phyloP scores from a whole-genome alignment of 2,113 vertebrate genomes.

The Petromus typicus region DNA sequence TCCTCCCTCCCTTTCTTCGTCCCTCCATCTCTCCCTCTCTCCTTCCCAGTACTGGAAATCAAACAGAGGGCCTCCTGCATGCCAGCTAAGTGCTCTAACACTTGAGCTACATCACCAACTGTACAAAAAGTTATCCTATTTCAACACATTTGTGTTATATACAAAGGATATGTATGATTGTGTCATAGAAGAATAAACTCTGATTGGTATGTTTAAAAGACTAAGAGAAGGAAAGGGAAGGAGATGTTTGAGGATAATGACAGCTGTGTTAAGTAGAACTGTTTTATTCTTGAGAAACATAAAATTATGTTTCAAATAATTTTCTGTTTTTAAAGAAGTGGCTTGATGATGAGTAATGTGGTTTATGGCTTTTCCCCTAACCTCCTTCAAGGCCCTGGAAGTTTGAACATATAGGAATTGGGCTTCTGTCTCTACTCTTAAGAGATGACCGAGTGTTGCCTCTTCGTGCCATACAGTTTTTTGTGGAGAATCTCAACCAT shows the following conservation, averaged over 20 bases:
- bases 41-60: too few relatives aligned
- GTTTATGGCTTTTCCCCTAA: background rate
- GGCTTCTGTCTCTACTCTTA: slow-evolving; percentile 95
- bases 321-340: background rate
- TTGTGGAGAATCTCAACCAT: slow-evolving; percentile 97
- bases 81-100: background rate
- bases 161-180: background rate
- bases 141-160: background rate
- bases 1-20: background rate
- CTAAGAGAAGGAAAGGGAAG: background rate
- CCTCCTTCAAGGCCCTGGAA: slow-evolving; percentile 95
- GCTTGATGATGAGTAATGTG: background rate
- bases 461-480: slow-evolving; percentile 92
- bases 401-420: slow-evolving; percentile 97
- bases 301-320: background rate
- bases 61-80: background rate
- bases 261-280: background rate
- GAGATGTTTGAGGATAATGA: background rate
- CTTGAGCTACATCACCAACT: background rate
- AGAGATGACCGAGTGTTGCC: slow-evolving; percentile 95
- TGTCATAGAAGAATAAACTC: background rate
- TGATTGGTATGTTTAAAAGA: background rate
- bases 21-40: background rate
- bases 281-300: slow-evolving; percentile 33
- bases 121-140: background rate